Evolutionary conservation across 2,797 vertebrate species (phyloP), one percentile per base, ranked within the genome.

Genomic region (Neosalanx taihuensis): DNA sequence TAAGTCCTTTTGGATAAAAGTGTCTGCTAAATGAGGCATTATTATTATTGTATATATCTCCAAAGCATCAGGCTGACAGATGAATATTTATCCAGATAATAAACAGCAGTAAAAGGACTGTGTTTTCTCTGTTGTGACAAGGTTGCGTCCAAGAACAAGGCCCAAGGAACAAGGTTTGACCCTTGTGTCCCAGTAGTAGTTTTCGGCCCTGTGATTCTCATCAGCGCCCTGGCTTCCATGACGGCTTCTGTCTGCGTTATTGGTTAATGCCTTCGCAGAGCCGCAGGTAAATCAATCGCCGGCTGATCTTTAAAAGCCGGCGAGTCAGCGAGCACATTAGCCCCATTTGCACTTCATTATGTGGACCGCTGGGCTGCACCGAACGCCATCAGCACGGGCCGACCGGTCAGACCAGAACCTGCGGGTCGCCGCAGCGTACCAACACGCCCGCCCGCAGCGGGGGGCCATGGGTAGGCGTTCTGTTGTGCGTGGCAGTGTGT

Each of bases 331-430:
- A 86, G 79, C 78, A 79, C 81, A 91, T 90, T 89, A 90, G 75
- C 76, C 76, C 77, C 75, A 86, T 90, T 86, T 89, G 79, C 84
- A 86, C 81, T 85, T 88, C 79, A 90, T 89, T 89, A 88, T 82
- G 82, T 87, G 85, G 81, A 83, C 78, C 84, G 84, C 79, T 77
- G 82, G 81, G 62, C 81, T 86, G 77, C 69, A 76, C 75, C 81
- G 76, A 86, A 84, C 79, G 77, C 77, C 69, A 73, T 81, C 79
- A 84, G 83, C 81, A 82, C 80, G 79, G 80, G 46, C 23, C 18
- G 23, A 29, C 5, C 30, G 33, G n/a, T n/a, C 2, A 33, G 62
- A 20, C 62, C 23, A 10, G 35, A 33, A 12, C 18, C 10, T 46
- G 33, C 37, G 37, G 17, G 51, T 56, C 51, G 29, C 10, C 6